phyloP scores from a whole-genome alignment of 2,888 invertebrate genomes.

The Thymelicus sylvestris region DNA sequence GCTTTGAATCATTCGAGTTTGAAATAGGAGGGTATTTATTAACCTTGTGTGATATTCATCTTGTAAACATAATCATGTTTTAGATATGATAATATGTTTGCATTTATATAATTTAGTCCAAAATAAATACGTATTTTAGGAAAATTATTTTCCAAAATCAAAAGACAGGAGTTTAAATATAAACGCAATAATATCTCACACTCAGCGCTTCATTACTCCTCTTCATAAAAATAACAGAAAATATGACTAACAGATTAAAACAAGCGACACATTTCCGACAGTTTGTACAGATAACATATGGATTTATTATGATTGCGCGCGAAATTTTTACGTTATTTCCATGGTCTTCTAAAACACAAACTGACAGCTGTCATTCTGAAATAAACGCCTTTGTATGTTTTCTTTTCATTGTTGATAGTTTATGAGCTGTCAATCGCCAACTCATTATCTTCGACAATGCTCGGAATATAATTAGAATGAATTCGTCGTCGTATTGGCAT shows the following conservation, averaged over 20 bases:
- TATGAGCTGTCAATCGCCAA: conserved; percentile 32
- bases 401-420: conserved; percentile 24
- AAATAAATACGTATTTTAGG: not conserved
- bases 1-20: not conserved
- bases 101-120: not conserved
- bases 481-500: not conserved
- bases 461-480: conserved; percentile 24
- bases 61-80: not conserved
- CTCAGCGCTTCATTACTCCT: conserved; percentile 1
- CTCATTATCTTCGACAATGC: conserved; percentile 17
- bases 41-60: conserved; percentile 6
- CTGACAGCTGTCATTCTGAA: conserved; percentile 40
- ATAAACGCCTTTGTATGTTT: conserved; percentile 16
- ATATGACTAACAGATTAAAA: conserved; percentile 10
- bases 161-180: not conserved
- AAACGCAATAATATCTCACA: not conserved
- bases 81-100: conserved; percentile 5
- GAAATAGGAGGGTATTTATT: conserved; percentile 12
- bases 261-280: conserved; percentile 26
- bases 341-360: conserved; percentile 30
- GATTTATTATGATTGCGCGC: conserved; percentile 14
- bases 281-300: conserved; percentile 12
- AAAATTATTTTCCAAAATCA: not conserved
- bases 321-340: conserved; percentile 19
- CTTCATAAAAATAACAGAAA: conserved; percentile 7